Evolutionary conservation across 2,888 invertebrate species (phyloP), one percentile per base, ranked within the genome.

Genomic region (Acrobeloides nanus): DNA sequence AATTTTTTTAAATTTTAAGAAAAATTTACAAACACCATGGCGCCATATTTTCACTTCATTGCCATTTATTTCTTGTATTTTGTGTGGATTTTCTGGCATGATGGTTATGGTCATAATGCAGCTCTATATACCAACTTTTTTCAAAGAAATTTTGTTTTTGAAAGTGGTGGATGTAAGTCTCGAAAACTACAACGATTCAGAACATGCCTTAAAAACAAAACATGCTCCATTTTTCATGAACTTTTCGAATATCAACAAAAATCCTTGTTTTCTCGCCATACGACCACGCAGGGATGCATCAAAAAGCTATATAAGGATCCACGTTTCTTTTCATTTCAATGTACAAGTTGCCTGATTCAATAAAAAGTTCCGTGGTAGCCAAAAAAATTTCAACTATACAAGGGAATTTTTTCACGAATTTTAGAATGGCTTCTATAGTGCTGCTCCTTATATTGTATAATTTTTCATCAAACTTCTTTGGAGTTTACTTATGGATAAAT

Each of bases 81-180:
- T 44, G 17, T 53, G 52, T 35, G 50, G 49, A 35, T 48, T 60
- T 18, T 44, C 52, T 12, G 54, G 49, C 37, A 61, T 60, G 43
- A 55, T 58, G 49, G 53, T 64, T 48, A 46, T 64, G 17, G 53
- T 55, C 0, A 45, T 65, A 33, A 52, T 65, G 18, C 55, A 62
- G n/a, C 50, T 56, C 12, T 65, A 62, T 34, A 51, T 58, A 26
- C 65, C 65, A 8, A 52, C 63, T 4, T 65, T 60, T 46, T 62
- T 65, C 46, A 65, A 65, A 32, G 65, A 65, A 43, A 61, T 62
- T 7, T 52, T 65, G 7, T 55, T 51, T 33, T 41, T 65, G n/a
- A 53, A 59, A 42, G 56, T 64, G 4, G 48, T 58, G 41, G 46
- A 57, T 20, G 64, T 61, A 17, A 39, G 35, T 18, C 8, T n/a